phyloP scores from a whole-genome alignment of 1,140 invertebrate genomes.

The Bombus polaris region DNA sequence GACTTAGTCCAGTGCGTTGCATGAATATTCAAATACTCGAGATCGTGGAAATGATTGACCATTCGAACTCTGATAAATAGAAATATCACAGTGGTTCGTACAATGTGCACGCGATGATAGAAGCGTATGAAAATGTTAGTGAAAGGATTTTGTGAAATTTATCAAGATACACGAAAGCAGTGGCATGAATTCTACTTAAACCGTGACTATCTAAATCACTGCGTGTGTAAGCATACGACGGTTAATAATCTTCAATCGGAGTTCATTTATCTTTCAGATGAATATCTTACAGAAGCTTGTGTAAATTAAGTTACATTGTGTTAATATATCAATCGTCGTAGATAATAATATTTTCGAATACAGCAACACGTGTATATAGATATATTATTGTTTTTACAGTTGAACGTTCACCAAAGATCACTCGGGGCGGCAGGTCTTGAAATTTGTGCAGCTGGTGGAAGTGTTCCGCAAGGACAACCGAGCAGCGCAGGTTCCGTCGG shows the following conservation, averaged over 20 bases:
- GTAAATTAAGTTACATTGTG: too few relatives aligned
- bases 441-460: conserved; percentile 78
- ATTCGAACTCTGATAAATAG: conserved; percentile 26
- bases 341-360: not conserved
- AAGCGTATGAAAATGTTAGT: conserved; percentile 44
- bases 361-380: too few relatives aligned
- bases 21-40: not conserved
- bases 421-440: conserved; percentile 80
- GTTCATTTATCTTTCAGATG: not conserved
- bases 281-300: too few relatives aligned
- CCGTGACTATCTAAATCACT: conserved; percentile 31
- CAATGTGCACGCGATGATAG: not conserved
- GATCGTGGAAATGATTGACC: not conserved
- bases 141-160: conserved; percentile 43
- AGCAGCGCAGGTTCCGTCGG: conserved; percentile 81
- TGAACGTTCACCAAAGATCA: conserved; percentile 81
- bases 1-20: not conserved
- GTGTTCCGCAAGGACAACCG: conserved; percentile 81
- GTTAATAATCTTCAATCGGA: not conserved
- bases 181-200: conserved; percentile 19
- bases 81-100: not conserved
- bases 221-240: not conserved
- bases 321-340: too few relatives aligned
- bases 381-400: conserved; percentile 68
- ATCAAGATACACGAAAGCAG: conserved; percentile 37